These are phyloP conservation scores for Drosophila bipectinata DNA, from an alignment of 1,140 invertebrate species.

Conservation along the genomic window DNA sequence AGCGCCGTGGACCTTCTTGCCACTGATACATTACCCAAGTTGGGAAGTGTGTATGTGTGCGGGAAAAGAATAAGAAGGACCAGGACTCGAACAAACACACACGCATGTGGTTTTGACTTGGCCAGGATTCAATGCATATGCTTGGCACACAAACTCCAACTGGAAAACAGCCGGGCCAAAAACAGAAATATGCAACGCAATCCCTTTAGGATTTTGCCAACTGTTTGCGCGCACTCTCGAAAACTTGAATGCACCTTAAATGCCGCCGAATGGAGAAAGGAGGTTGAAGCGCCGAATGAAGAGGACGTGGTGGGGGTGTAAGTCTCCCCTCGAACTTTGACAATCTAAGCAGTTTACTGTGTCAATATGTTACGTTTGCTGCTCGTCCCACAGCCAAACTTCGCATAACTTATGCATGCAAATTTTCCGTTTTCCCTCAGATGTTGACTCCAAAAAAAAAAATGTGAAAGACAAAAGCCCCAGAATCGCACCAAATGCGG, in stretches of 20 bases:
- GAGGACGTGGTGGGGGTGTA: neutral
- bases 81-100: conserved; percentile 18
- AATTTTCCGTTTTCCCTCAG: conserved; percentile 48
- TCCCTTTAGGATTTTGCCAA: conserved; percentile 49
- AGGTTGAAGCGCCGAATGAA: conserved; percentile 4
- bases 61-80: neutral
- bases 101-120: conserved; percentile 35
- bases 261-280: conserved; percentile 19
- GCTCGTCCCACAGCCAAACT: conserved; percentile 57
- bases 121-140: conserved; percentile 36
- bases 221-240: conserved; percentile 56
- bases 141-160: conserved; percentile 37
- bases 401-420: conserved; percentile 79
- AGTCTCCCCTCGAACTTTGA: conserved; percentile 70
- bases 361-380: conserved; percentile 75
- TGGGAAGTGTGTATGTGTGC: conserved; percentile 11
- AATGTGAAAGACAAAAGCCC: conserved; percentile 66
- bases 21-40: conserved; percentile 43
- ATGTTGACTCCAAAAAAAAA: conserved; percentile 62
- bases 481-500: conserved; percentile 73
- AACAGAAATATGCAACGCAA: conserved; percentile 50
- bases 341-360: conserved; percentile 81
- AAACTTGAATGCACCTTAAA: conserved; percentile 71
- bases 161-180: conserved; percentile 20
- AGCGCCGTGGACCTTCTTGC: conserved; percentile 44